Evolutionary conservation across 2,797 vertebrate genomes (phyloP).

Genomic region (Pseudochirops corinnae): DNA sequence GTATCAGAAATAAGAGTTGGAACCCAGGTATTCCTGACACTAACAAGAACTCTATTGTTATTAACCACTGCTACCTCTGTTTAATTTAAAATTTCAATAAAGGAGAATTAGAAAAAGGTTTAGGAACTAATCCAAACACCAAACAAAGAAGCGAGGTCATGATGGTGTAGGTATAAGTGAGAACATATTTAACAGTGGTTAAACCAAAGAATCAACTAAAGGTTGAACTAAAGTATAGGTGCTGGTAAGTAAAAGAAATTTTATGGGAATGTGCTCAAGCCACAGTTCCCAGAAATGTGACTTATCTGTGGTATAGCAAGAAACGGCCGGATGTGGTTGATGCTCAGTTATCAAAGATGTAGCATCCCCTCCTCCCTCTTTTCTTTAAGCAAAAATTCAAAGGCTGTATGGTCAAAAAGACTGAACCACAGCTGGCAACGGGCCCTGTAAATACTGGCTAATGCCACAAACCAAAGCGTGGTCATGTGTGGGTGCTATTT

Average conservation of each 20-base stretch:
- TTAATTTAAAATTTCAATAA: neutral
- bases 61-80: neutral
- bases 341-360: neutral
- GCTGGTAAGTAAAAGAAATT: neutral
- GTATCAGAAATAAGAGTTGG: neutral
- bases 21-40: neutral
- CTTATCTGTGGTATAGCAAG: neutral
- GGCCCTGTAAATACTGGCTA: neutral
- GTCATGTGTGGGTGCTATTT: neutral
- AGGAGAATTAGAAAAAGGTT: neutral
- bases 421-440: neutral
- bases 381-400: neutral
- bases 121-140: neutral
- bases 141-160: neutral
- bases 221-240: neutral
- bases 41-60: neutral
- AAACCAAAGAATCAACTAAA: neutral
- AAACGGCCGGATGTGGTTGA: neutral
- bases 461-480: neutral
- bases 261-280: neutral
- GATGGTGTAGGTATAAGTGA: neutral
- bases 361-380: neutral
- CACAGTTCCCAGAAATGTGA: neutral
- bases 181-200: neutral
- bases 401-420: neutral